Percentiles rank a stretch among this genome's conserved stretches.
phyloP scores from a whole-genome alignment of 2,797 vertebrate genomes.

The Acanthopagrus latus region DNA sequence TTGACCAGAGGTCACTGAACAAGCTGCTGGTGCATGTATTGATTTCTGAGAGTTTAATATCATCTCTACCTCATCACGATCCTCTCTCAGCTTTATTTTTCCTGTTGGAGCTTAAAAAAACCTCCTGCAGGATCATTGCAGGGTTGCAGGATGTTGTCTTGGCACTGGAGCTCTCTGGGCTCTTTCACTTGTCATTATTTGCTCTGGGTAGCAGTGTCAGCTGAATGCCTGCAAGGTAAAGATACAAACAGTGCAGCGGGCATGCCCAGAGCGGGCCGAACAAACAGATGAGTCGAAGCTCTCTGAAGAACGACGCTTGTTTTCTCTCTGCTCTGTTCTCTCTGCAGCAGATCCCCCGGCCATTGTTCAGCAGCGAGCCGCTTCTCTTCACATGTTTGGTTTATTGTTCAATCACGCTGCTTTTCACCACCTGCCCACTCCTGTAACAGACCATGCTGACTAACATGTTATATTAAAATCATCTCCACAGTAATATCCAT shows the following conservation, averaged over 20 bases:
- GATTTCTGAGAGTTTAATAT: neutral
- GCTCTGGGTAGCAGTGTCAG: conserved; percentile 35
- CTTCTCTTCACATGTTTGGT: conserved; percentile 59
- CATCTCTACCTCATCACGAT: neutral
- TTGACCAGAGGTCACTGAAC: neutral
- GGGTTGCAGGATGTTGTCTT: neutral
- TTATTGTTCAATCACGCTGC: conserved; percentile 56
- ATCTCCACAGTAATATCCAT: conserved; percentile 35
- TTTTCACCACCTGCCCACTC: conserved; percentile 67
- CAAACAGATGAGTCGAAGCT: conserved; percentile 44
- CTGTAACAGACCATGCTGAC: conserved; percentile 39
- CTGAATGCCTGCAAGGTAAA: conserved; percentile 44
- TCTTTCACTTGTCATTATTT: conserved; percentile 23
- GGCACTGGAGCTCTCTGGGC: conserved; percentile 2
- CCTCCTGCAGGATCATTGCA: neutral
- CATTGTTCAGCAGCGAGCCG: conserved; percentile 50
- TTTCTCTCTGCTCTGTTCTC: conserved; percentile 18
- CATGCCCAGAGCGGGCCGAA: conserved; percentile 30
- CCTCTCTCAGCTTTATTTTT: neutral
- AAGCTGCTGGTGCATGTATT: neutral
- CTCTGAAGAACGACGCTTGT: conserved; percentile 25
- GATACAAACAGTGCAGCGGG: conserved; percentile 28
- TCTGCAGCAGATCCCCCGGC: conserved; percentile 24
- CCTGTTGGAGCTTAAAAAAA: neutral
- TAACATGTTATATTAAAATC: conserved; percentile 33